Conservation (phyloP, 2,113 vertebrate genomes). For the Eudorcas thomsonii region DNA sequence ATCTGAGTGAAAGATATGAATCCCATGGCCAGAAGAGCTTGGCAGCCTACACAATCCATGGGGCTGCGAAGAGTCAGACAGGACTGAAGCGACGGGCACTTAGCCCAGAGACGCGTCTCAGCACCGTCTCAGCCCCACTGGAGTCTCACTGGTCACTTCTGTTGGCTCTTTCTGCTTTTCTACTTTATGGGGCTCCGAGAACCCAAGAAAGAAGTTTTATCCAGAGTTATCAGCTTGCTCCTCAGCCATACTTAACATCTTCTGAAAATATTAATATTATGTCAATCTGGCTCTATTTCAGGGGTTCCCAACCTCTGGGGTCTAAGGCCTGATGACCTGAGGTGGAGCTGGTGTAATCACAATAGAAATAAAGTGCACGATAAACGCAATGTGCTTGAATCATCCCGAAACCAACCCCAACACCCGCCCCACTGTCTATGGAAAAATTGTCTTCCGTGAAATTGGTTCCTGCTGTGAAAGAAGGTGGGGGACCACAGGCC, state of each 20-base stretch:
- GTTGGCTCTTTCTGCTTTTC: background rate
- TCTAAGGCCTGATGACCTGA: background rate
- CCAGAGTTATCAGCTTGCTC: background rate
- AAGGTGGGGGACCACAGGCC: background rate
- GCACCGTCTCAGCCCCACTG: background rate
- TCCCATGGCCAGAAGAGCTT: background rate
- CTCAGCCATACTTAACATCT: background rate
- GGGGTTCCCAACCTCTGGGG: background rate
- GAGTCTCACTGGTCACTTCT: background rate
- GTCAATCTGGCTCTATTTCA: background rate
- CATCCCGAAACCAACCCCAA: background rate
- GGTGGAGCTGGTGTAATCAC: background rate
- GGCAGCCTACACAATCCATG: background rate
- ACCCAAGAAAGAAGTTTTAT: background rate
- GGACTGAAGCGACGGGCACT: background rate
- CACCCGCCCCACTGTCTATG: rapidly evolving
- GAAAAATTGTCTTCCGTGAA: background rate
- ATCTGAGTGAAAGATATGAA: background rate
- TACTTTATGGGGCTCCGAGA: background rate
- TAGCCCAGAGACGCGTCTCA: background rate
- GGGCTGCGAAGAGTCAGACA: background rate
- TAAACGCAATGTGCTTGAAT: background rate
- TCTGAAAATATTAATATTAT: background rate
- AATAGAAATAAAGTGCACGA: background rate
- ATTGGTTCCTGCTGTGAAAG: background rate